Percentiles rank a stretch among this genome's conserved stretches.
phyloP scores from a whole-genome alignment of 2,113 vertebrate species.

The Pituophis catenifer region DNA sequence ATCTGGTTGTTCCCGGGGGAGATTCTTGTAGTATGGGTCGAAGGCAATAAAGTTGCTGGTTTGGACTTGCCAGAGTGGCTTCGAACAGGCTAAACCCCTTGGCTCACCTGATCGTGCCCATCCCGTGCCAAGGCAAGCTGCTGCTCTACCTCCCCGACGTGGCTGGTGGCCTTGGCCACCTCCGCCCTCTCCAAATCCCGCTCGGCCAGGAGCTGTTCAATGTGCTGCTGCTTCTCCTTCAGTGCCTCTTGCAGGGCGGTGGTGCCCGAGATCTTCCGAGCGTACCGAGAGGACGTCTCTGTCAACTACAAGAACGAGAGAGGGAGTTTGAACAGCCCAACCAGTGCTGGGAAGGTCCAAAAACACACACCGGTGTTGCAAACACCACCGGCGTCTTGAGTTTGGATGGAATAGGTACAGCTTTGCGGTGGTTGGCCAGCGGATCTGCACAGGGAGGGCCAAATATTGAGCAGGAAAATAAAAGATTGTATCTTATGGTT shows the following conservation, averaged over 20 bases:
- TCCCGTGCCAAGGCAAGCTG: slow-evolving; percentile 86
- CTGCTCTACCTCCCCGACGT: slow-evolving; percentile 92
- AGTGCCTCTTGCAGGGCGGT: slow-evolving; percentile 95
- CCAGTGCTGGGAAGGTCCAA: not conserved
- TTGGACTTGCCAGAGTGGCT: not conserved
- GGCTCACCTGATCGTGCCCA: slow-evolving; percentile 90
- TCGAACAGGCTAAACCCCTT: not conserved
- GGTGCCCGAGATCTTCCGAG: slow-evolving; percentile 95
- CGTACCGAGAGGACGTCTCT: slow-evolving; percentile 94
- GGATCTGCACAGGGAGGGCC: not conserved
- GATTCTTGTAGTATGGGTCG: not conserved
- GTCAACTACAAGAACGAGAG: slow-evolving; percentile 81
- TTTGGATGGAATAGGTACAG: not conserved
- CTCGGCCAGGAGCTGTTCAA: slow-evolving; percentile 95
- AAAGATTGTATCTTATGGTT: not conserved
- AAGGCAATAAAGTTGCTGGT: not conserved
- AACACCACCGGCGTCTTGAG: not conserved
- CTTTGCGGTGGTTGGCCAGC: not conserved
- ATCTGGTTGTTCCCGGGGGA: not conserved
- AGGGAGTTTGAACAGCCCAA: slow-evolving; percentile 20
- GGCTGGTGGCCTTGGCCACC: slow-evolving; percentile 93
- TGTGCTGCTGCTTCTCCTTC: slow-evolving; percentile 99
- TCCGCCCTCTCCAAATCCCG: slow-evolving; percentile 94
- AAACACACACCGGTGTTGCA: not conserved
- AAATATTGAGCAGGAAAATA: not conserved